Conservation (phyloP, 2,113 vertebrate genomes). For the Elephantulus edwardii region DNA sequence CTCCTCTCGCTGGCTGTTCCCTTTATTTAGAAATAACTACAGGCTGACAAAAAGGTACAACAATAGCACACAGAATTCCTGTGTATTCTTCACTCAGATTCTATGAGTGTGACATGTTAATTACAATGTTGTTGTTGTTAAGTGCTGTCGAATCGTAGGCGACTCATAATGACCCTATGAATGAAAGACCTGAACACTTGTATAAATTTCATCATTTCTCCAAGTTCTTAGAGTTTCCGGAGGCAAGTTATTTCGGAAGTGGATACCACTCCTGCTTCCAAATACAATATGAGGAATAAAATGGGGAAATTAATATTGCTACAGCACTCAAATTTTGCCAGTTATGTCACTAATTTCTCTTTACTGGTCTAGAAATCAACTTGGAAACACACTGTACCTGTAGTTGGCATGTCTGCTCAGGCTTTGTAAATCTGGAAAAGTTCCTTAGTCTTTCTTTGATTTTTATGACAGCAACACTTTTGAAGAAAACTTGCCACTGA, state of each 20-base stretch:
- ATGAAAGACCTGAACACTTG: no score
- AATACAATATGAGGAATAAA: neutral
- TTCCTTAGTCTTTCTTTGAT: neutral
- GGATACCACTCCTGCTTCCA: no score
- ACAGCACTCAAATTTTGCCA: neutral
- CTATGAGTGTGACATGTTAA: no score
- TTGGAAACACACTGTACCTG: neutral
- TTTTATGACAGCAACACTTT: neutral
- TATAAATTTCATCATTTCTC: no score
- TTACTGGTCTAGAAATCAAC: neutral
- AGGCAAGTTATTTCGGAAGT: no score
- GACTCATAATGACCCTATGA: no score
- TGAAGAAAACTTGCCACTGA: neutral
- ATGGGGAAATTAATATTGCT: neutral
- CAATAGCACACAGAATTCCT: neutral
- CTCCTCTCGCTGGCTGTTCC: neutral
- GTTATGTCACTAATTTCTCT: neutral
- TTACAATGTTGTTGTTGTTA: no score
- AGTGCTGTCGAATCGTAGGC: no score
- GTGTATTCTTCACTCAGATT: neutral
- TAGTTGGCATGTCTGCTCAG: neutral
- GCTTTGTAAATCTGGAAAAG: neutral
- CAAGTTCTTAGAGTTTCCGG: no score
- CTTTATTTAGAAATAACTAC: neutral
- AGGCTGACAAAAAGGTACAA: neutral